Evolutionary conservation across 2,797 vertebrate species (phyloP).

Genomic region (Pangasius larnaudii): DNA sequence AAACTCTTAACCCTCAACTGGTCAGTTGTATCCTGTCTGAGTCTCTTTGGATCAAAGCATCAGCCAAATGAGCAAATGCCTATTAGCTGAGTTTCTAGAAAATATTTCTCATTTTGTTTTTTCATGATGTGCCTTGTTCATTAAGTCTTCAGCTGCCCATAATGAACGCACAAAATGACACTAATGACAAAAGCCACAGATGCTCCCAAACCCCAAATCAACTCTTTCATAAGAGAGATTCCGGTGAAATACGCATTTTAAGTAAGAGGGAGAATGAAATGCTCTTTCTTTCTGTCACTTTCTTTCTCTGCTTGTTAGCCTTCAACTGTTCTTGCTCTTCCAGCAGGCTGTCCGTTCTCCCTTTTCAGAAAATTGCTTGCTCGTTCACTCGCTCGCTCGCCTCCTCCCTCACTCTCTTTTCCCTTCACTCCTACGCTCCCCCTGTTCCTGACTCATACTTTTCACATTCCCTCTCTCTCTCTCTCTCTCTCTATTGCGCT

Average conservation of each 20-base stretch:
- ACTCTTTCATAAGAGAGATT: background rate
- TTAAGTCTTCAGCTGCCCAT: background rate
- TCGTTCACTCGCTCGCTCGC: background rate
- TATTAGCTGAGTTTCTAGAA: background rate
- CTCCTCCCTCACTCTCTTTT: constrained; percentile 33
- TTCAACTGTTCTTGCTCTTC: constrained; percentile 22
- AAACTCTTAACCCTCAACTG: background rate
- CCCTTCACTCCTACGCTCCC: constrained; percentile 56
- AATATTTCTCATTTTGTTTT: background rate
- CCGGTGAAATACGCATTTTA: background rate
- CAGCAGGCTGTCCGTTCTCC: constrained; percentile 7
- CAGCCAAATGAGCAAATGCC: background rate
- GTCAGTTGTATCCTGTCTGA: background rate
- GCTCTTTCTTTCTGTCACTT: constrained; percentile 17
- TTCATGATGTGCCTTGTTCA: background rate
- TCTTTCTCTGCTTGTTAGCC: constrained; percentile 8
- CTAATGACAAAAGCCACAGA: background rate
- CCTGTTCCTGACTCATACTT: constrained; percentile 54
- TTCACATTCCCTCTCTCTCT: constrained; percentile 34
- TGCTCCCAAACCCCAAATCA: background rate
- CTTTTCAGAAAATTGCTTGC: constrained; percentile 2
- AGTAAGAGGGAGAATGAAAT: background rate
- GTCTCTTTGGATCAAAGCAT: background rate
- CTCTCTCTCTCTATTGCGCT: constrained; percentile 16
- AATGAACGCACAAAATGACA: background rate